Evolutionary conservation across 2,113 vertebrate genomes (phyloP), one percentile per base, ranked within the genome.

Genomic region (Oenanthe melanoleuca): DNA sequence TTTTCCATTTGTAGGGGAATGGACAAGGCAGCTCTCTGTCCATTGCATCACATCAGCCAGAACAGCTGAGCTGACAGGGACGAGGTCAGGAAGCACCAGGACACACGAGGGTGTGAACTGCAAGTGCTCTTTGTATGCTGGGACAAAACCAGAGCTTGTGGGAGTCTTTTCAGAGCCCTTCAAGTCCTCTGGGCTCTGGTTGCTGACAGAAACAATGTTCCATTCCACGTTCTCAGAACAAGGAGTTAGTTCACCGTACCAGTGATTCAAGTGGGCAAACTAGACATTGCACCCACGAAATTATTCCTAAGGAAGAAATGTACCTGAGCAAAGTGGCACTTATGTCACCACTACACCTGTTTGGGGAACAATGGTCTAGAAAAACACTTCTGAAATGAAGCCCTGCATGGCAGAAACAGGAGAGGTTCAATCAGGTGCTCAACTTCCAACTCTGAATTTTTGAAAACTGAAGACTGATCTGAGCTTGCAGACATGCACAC

Each of bases 191-290:
- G 24, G 26, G 25, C 52, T 8, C 2, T n/a, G 17, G 16, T 8
- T 64, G 23, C 49, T 89, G 78, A 10, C 4, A 69, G 55, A 67
- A 87, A 26, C 18, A 34, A 11, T 23, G 49, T 53, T 84, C 23
- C 4, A 21, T 85, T 45, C 37, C 38, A 50, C 12, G 31, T 87
- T 14, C 29, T 57, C 56, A 75, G n/a, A 63, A 55, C 19, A 61
- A 56, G 25, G 13, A 0, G 0, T 50, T 64, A 53, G 12, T 19
- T 80, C 2, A 4, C 4, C 49, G 21, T 18, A 44, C 12, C 47
- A 34, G 37, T 47, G 37, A 79, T 24, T 81, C 53, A 59, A 53
- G 24, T 29, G 37, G 29, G 21, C 15, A 79, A 91, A 75, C 28
- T 14, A 38, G 31, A 79, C 16, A 23, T 16, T 61, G 31, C 21